phyloP scores from a whole-genome alignment of 2,113 vertebrate species.

The Anarrhichthys ocellatus region DNA sequence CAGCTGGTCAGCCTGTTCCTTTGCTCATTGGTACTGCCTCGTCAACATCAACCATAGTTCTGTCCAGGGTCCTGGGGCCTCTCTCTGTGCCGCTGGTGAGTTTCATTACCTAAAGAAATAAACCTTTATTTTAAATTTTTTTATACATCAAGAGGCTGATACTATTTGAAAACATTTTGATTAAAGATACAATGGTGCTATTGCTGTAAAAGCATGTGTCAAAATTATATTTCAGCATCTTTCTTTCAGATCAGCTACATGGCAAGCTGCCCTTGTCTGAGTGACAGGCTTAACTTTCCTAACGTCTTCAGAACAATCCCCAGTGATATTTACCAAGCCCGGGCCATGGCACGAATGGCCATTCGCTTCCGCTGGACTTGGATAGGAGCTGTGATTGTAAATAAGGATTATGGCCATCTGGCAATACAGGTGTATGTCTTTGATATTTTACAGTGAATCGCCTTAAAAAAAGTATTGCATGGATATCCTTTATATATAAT shows the following conservation, averaged over 20 bases:
- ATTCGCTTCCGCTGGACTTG: constrained; percentile 80
- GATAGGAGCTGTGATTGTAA: constrained; percentile 77
- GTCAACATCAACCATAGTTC: constrained; percentile 73
- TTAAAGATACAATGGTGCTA: not conserved
- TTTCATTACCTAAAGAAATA: not conserved
- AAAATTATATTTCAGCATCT: not conserved
- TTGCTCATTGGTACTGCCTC: constrained; percentile 76
- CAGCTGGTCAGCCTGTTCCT: constrained; percentile 50
- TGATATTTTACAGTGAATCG: not conserved
- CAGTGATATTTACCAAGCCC: constrained; percentile 81
- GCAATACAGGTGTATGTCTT: constrained; percentile 66
- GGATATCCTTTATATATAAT: not conserved
- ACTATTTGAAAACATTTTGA: not conserved
- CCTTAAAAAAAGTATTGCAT: not conserved
- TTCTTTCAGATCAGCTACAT: constrained; percentile 75
- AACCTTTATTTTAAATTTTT: not conserved
- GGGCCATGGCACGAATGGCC: constrained; percentile 75
- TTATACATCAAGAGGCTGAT: not conserved
- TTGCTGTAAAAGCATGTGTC: not conserved
- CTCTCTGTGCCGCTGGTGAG: constrained; percentile 79
- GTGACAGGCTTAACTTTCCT: constrained; percentile 72
- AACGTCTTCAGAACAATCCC: constrained; percentile 84
- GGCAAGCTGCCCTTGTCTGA: constrained; percentile 79
- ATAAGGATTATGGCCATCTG: constrained; percentile 79
- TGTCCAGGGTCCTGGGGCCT: constrained; percentile 71